These are phyloP conservation scores for Corythoichthys intestinalis DNA, from an alignment of 2,113 vertebrate genomes.

Conservation along the genomic window DNA sequence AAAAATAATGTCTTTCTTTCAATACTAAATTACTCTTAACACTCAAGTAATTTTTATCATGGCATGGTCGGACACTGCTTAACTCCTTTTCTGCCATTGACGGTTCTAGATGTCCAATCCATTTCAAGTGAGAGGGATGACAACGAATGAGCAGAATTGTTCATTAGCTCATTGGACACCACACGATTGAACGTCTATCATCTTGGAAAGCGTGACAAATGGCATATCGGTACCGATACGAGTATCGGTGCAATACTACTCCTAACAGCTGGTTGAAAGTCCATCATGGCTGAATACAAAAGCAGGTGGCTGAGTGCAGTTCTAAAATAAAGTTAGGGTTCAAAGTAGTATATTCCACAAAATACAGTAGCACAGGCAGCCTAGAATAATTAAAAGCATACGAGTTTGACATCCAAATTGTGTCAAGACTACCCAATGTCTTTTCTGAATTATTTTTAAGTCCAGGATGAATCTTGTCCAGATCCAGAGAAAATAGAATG, in stretches of 20 bases:
- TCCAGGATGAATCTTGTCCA: neutral
- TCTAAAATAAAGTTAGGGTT: constrained; percentile 9
- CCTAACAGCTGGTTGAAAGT: neutral
- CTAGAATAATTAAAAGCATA: constrained; percentile 1
- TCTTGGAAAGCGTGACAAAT: too few species aligned
- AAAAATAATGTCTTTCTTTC: too few species aligned
- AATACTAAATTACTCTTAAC: too few species aligned
- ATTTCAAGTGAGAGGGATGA: too few species aligned
- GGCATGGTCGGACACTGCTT: too few species aligned
- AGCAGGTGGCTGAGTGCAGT: neutral
- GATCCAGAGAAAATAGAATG: neutral
- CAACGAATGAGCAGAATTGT: too few species aligned
- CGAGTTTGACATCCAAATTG: constrained; percentile 2
- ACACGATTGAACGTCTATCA: too few species aligned
- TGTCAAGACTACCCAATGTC: neutral
- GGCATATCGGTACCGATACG: too few species aligned
- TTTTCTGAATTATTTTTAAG: neutral
- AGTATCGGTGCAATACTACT: neutral
- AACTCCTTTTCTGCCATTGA: too few species aligned
- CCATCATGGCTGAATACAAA: neutral
- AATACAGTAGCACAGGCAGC: constrained; percentile 9
- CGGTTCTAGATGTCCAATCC: too few species aligned
- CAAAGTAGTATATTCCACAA: constrained; percentile 15
- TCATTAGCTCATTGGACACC: too few species aligned
- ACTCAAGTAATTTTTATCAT: too few species aligned